Conservation (phyloP, 1,140 invertebrate genomes). For the Batillaria attramentaria region DNA sequence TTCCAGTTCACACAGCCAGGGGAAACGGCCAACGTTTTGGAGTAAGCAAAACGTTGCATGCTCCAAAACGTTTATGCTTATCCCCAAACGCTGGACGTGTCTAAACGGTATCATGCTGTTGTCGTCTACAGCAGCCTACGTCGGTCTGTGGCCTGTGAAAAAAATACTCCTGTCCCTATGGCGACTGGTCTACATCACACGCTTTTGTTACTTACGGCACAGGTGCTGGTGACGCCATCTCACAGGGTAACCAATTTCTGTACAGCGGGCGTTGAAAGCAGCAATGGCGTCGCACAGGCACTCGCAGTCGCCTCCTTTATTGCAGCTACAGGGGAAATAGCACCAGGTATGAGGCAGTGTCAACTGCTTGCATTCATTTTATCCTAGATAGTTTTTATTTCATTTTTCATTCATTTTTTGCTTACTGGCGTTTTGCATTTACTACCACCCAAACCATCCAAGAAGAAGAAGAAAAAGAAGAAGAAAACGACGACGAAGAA, state of each 20-base stretch:
- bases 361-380: not conserved
- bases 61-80: not conserved
- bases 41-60: too few species aligned
- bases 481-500: too few species aligned
- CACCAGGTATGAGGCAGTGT: not conserved
- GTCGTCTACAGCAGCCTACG: not conserved
- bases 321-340: conserved; percentile 80
- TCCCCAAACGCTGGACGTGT: not conserved
- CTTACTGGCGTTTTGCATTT: too few species aligned
- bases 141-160: not conserved
- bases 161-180: too few species aligned
- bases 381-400: too few species aligned
- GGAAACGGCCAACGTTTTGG: too few species aligned
- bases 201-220: not conserved
- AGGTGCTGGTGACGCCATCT: conserved; percentile 83
- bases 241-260: conserved; percentile 75
- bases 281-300: conserved; percentile 91
- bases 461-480: too few species aligned
- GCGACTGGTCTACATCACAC: too few species aligned
- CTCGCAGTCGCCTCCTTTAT: conserved; percentile 89
- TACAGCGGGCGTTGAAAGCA: conserved; percentile 88
- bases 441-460: too few species aligned
- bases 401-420: too few species aligned
- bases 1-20: too few species aligned
- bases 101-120: not conserved